Conservation (phyloP, 2,797 vertebrate species). For the Podarcis siculus region DNA sequence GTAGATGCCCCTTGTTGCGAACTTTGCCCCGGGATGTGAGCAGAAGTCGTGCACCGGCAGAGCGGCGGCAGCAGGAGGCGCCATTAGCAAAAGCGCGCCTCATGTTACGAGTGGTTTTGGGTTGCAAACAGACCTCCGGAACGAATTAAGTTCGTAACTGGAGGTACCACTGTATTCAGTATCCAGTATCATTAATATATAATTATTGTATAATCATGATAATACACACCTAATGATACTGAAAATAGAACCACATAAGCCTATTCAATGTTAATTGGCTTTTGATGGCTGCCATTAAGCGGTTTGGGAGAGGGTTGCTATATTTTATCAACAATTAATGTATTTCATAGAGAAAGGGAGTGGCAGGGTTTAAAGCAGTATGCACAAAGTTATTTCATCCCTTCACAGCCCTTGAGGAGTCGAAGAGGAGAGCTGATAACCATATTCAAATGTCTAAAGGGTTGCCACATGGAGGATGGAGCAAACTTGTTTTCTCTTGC, state of each 20-base stretch:
- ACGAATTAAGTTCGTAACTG: too few species aligned
- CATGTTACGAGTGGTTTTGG: too few species aligned
- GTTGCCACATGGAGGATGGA: too few species aligned
- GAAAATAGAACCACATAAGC: background rate
- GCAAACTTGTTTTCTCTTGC: too few species aligned
- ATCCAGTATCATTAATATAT: background rate
- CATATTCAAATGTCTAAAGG: too few species aligned
- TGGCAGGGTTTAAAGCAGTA: background rate
- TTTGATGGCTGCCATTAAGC: background rate
- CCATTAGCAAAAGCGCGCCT: too few species aligned
- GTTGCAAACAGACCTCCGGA: too few species aligned
- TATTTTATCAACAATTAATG: background rate
- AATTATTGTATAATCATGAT: background rate
- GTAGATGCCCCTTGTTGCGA: too few species aligned
- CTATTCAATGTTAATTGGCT: background rate
- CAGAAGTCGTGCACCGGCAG: too few species aligned
- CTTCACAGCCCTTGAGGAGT: background rate
- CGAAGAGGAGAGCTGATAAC: too few species aligned
- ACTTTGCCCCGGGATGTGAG: too few species aligned
- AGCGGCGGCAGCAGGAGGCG: accelerated
- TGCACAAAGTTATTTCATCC: background rate
- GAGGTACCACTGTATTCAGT: too few species aligned
- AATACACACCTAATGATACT: background rate
- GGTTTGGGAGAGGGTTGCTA: background rate
- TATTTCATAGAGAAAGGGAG: background rate